Percentiles rank a stretch among this genome's conserved stretches.
These are phyloP conservation scores for Oscheius sp. DNA, from an alignment of 2,888 invertebrate genomes.

Conservation along the genomic window DNA sequence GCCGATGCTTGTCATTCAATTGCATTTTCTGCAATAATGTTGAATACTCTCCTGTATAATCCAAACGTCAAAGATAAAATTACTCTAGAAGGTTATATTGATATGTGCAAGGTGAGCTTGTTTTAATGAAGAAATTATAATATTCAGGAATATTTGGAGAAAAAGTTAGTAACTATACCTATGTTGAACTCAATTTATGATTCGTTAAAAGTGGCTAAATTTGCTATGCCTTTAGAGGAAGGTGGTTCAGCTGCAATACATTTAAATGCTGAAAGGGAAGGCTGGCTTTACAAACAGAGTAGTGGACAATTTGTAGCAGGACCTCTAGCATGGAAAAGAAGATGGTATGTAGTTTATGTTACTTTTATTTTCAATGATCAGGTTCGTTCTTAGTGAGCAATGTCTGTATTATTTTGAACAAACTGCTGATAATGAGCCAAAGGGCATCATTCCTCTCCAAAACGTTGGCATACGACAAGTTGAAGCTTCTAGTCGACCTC, in stretches of 20 bases:
- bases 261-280: conserved; percentile 40
- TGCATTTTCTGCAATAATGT: conserved; percentile 56
- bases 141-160: conserved; percentile 27
- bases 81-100: conserved; percentile 44
- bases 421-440: conserved; percentile 49
- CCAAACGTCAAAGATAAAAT: conserved; percentile 55
- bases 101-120: conserved; percentile 38
- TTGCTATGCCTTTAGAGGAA: conserved; percentile 31
- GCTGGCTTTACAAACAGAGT: conserved; percentile 60
- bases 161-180: conserved; percentile 17
- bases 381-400: conserved; percentile 54
- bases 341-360: conserved; percentile 39
- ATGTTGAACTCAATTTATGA: conserved; percentile 28
- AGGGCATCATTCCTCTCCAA: conserved; percentile 54
- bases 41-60: conserved; percentile 58
- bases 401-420: conserved; percentile 59
- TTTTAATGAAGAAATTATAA: background rate
- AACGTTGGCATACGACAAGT: conserved; percentile 55
- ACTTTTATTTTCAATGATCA: conserved; percentile 22
- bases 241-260: conserved; percentile 27
- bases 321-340: conserved; percentile 55
- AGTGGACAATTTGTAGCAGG: conserved; percentile 51
- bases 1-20: conserved; percentile 52
- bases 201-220: conserved; percentile 24
- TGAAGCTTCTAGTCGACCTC: conserved; percentile 44